Evolutionary conservation across 2,797 vertebrate species (phyloP).

Genomic region (Platalea minor): DNA sequence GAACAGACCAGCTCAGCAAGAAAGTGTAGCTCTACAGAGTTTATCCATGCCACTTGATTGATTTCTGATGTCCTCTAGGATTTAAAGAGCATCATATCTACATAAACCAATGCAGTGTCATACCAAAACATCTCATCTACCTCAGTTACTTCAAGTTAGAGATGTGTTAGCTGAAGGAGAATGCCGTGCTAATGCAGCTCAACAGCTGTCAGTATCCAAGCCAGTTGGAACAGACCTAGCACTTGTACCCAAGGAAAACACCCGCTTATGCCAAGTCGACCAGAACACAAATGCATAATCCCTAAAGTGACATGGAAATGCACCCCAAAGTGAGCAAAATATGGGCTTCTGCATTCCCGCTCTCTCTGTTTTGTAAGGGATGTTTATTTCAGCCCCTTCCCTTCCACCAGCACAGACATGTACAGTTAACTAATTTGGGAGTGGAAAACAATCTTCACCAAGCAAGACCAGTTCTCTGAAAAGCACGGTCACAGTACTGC

Average conservation of each 20-base stretch:
- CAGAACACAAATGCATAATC: background rate
- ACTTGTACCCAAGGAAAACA: background rate
- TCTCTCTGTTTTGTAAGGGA: background rate
- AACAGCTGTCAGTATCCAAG: background rate
- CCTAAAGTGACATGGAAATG: background rate
- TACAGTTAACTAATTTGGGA: background rate
- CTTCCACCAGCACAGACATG: background rate
- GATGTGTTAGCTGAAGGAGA: background rate
- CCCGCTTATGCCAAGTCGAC: fast-evolving
- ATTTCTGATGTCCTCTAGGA: background rate
- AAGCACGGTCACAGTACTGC: background rate
- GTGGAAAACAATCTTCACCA: background rate
- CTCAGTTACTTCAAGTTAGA: background rate
- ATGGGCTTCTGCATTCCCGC: background rate
- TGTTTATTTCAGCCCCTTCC: background rate
- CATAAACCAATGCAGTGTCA: background rate
- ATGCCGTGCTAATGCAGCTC: background rate
- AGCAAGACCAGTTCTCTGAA: background rate
- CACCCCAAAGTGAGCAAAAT: background rate
- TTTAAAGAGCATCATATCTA: background rate
- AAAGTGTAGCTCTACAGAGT: background rate
- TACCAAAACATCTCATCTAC: background rate
- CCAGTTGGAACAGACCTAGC: background rate
- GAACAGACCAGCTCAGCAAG: background rate
- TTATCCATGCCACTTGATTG: background rate